Percentiles rank a stretch among this genome's conserved stretches.
Conservation (phyloP, 2,888 invertebrate species). For the Hemicrepidius hirtus region DNA sequence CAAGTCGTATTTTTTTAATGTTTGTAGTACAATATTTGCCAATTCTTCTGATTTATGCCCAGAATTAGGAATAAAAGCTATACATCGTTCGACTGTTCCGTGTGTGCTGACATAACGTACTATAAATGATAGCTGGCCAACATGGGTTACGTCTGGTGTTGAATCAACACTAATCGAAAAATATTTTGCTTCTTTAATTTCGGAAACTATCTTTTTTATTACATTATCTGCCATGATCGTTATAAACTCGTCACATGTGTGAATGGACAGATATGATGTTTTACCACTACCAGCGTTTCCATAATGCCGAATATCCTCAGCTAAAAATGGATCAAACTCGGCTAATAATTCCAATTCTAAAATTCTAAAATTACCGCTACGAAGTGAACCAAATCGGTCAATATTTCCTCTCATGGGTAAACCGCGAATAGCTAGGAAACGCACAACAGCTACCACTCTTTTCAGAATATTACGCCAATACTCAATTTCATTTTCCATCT, state of each 20-base stretch:
- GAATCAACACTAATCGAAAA: too few species aligned
- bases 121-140: too few species aligned
- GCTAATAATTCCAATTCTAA: constrained; percentile 59
- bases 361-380: constrained; percentile 61
- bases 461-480: constrained; percentile 60
- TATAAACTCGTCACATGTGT: background rate
- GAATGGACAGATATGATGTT: background rate
- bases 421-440: constrained; percentile 53
- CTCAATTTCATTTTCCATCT: constrained; percentile 48
- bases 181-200: too few species aligned
- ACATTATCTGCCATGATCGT: background rate
- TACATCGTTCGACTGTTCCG: background rate
- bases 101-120: too few species aligned
- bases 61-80: background rate
- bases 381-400: constrained; percentile 56
- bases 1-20: background rate
- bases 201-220: too few species aligned
- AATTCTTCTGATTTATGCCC: constrained; percentile 1
- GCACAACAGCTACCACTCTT: too few species aligned
- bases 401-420: constrained; percentile 51
- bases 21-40: background rate
- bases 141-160: too few species aligned
- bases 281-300: background rate
- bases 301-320: constrained; percentile 55
- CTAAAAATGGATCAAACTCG: constrained; percentile 62